A percentile compares a stretch with the other conserved stretches of the same genome.
Conservation (phyloP, 2,797 vertebrate genomes). For the Melanotaenia trifasciata region DNA sequence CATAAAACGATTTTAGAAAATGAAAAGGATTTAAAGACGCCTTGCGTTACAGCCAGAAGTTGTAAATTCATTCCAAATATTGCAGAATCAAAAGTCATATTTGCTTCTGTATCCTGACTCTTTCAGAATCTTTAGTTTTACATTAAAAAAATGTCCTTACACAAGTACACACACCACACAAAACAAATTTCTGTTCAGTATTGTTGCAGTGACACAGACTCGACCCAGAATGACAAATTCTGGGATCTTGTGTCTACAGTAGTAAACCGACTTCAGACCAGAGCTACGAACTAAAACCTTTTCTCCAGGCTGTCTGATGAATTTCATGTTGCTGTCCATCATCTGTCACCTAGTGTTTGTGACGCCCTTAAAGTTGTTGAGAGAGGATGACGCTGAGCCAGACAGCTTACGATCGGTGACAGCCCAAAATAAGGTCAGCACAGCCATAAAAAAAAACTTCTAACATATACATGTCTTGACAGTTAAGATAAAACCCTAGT, state of each 20-base stretch:
- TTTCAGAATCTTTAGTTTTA: conserved; percentile 6
- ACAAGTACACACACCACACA: conserved; percentile 10
- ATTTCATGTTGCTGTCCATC: conserved; percentile 12
- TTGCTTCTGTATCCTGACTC: conserved; percentile 1
- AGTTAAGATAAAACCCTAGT: conserved; percentile 28
- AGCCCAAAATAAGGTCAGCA: background rate
- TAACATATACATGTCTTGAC: conserved; percentile 6
- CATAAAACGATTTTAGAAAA: conserved; percentile 21
- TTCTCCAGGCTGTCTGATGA: background rate
- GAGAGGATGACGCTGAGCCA: conserved; percentile 16
- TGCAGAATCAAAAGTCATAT: conserved; percentile 19
- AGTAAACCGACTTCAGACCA: conserved; percentile 52
- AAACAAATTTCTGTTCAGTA: conserved; percentile 12
- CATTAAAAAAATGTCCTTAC: background rate
- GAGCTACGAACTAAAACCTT: conserved; percentile 6
- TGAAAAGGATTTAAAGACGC: conserved; percentile 16
- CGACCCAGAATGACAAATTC: conserved; percentile 32
- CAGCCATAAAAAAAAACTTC: background rate
- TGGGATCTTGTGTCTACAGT: conserved; percentile 54
- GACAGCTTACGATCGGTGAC: conserved; percentile 12
- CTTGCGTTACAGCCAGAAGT: conserved; percentile 35
- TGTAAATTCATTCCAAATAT: conserved; percentile 15
- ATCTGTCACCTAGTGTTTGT: conserved; percentile 19
- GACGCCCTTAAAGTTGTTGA: conserved; percentile 12
- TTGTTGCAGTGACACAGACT: conserved; percentile 39